phyloP scores from a whole-genome alignment of 1,140 invertebrate genomes.

The Mylabris phalerata region DNA sequence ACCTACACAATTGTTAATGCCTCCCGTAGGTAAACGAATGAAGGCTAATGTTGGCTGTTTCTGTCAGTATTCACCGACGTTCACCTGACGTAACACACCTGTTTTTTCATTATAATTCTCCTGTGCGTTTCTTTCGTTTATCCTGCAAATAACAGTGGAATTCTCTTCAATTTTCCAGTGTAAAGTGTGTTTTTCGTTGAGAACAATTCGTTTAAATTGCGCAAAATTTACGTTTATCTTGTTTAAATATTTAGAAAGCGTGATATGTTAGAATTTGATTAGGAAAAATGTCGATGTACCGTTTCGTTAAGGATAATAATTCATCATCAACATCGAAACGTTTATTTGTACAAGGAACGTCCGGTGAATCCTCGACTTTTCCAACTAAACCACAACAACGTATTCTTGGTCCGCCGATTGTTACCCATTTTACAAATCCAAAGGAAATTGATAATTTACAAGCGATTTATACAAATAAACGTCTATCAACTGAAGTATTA shows the following conservation, averaged over 20 bases:
- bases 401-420: conserved; percentile 38
- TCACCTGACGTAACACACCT: conserved; percentile 38
- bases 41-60: conserved; percentile 16
- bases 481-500: conserved; percentile 74
- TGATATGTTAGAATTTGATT: neutral
- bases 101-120: conserved; percentile 1
- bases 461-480: conserved; percentile 72
- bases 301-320: conserved; percentile 58
- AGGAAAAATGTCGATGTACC: conserved; percentile 56
- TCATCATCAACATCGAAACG: conserved; percentile 39
- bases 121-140: conserved; percentile 9
- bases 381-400: conserved; percentile 25
- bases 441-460: conserved; percentile 46
- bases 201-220: neutral
- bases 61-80: conserved; percentile 28
- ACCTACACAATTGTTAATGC: conserved; percentile 19
- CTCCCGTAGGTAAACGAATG: conserved; percentile 1
- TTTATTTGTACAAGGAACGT: conserved; percentile 73
- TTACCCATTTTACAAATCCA: conserved; percentile 29
- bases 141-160: neutral
- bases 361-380: conserved; percentile 47
- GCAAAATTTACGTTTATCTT: neutral
- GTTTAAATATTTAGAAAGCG: neutral
- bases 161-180: conserved; percentile 2
- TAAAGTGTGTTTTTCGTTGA: neutral